Evolutionary conservation across 2,888 invertebrate species (phyloP).

Genomic region (Sinopyrophorus schimmeli): DNA sequence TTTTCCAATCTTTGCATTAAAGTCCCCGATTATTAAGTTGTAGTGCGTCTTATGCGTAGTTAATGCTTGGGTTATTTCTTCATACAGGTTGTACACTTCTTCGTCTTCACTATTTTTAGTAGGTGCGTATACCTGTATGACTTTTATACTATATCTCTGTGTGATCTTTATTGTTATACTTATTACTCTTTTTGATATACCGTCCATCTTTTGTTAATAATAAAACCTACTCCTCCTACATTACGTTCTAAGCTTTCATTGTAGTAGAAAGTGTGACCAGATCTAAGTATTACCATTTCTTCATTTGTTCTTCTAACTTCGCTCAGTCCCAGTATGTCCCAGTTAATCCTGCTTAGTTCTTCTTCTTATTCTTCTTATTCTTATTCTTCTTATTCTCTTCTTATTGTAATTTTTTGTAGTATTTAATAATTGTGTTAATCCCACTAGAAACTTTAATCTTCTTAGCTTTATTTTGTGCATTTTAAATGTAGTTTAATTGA

Average conservation of each 20-base stretch:
- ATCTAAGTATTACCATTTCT: background rate
- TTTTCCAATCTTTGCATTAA: constrained; percentile 5
- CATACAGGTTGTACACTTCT: background rate
- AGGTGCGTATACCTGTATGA: too few relatives aligned
- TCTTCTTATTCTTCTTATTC: too few relatives aligned
- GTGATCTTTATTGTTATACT: background rate
- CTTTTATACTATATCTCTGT: background rate
- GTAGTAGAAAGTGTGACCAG: constrained; percentile 1
- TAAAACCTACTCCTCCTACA: constrained; percentile 2
- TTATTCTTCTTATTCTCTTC: too few relatives aligned
- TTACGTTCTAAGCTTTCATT: constrained; percentile 1
- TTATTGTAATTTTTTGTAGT: too few relatives aligned
- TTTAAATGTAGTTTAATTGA: too few relatives aligned
- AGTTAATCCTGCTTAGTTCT: too few relatives aligned
- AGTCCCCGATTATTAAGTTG: background rate
- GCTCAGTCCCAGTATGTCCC: too few relatives aligned
- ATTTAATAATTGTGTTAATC: too few relatives aligned
- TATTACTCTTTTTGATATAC: background rate
- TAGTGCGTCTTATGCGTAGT: background rate
- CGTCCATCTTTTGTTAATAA: constrained; percentile 7
- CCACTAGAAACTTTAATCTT: too few relatives aligned
- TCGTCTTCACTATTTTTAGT: background rate
- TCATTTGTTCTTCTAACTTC: too few relatives aligned
- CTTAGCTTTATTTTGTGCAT: too few relatives aligned
- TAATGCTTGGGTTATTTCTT: constrained; percentile 4